A percentile compares a stretch with the other conserved stretches of the same genome.
phyloP scores from a whole-genome alignment of 2,113 vertebrate genomes.

The Pluvialis apricaria region DNA sequence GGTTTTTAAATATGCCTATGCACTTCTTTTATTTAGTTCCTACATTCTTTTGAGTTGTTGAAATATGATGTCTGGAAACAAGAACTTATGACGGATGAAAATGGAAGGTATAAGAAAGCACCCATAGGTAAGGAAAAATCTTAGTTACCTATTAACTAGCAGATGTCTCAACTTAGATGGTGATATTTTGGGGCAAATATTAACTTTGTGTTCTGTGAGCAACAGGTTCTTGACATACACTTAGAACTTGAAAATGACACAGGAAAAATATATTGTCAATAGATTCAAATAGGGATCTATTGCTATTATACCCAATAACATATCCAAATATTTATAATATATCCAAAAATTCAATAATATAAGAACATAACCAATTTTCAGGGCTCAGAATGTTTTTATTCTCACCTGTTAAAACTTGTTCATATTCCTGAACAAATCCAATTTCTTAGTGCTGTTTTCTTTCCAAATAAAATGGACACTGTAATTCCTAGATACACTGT shows the following conservation, averaged over 20 bases:
- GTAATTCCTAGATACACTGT: background rate
- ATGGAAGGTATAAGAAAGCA: constrained; percentile 67
- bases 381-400: background rate
- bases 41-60: constrained; percentile 58
- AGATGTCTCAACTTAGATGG: background rate
- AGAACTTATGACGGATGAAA: constrained; percentile 67
- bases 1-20: background rate
- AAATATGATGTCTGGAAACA: constrained; percentile 75
- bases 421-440: background rate
- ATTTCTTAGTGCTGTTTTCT: background rate
- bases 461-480: background rate
- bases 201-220: background rate
- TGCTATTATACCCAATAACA: background rate
- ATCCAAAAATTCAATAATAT: background rate
- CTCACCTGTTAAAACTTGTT: background rate
- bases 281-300: background rate
- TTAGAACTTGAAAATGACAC: background rate
- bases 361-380: background rate
- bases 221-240: background rate
- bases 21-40: constrained; percentile 16
- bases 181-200: background rate
- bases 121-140: constrained; percentile 59
- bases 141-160: background rate
- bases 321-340: background rate
- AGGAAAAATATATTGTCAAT: background rate